Evolutionary conservation across 2,113 vertebrate genomes (phyloP), one percentile per base, ranked within the genome.

Genomic region (Pseudonaja textilis): DNA sequence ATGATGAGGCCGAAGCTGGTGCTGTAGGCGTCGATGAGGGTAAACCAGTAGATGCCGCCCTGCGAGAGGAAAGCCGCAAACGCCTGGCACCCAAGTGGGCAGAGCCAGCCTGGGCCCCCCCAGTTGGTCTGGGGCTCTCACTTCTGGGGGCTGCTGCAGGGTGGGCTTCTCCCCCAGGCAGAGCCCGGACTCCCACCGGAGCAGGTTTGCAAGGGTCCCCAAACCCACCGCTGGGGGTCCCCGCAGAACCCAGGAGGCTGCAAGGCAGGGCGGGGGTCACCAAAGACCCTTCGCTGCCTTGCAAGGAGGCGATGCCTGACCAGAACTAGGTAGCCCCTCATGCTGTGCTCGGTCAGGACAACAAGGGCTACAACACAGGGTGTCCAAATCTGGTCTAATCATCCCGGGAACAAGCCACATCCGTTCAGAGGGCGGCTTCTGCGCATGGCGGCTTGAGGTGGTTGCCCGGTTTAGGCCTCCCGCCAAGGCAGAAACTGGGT

Each of bases 11-110:
- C 99, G 95, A 99, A 99, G 95, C 98, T 98, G 52, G 98, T 98
- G 47, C 98, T 98, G 0, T 99, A 99, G 95, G 98, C 98, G 96
- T 99, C 99, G 96, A 99, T 98, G 94, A 99, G 98, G 90, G 98
- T 95, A 94, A 99, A 95, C 98, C 99, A 99, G 95, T 98, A 99
- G 93, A 99, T 99, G 94, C 99, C 99, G 56, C 98, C 99, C 99
- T 99, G 93, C 0, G 20, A 94, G 97, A 97, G 94, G 97, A 97
- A 25, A 69, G 22, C n/a, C 64, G 91, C 98, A n/a, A 45, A 3
- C 0, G n/a, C 22, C n/a, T 6, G 23, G 45, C 34, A 1, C 2
- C 39, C 2, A 1, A 0, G 25, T 16, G 26, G 23, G 47, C 1
- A 3, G 45, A 8, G 1, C 4, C 10, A 1, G 34, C 50, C 45